Evolutionary conservation across 2,797 vertebrate species (phyloP), one percentile per base, ranked within the genome.

Genomic region (Cynopterus sphinx): DNA sequence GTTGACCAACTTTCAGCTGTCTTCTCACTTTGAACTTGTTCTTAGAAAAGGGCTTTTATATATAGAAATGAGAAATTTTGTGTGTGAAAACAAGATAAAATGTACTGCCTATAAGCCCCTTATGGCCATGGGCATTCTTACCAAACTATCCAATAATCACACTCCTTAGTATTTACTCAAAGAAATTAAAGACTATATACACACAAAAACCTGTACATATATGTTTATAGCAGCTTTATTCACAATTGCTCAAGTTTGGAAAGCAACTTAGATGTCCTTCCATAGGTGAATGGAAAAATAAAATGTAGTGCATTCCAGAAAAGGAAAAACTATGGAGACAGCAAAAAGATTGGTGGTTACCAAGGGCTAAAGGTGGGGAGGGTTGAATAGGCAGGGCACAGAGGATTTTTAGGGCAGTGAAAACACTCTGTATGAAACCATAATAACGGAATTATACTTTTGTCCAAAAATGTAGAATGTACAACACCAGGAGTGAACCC

Each of bases 21-120:
- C 89, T 90, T 96, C 63, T 88, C 43, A 74, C 22, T 92, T 78
- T 82, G 70, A 91, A 43, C 41, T 79, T 89, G 77, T 79, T 95
- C 68, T 96, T 59, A 9, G 51, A 57, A 71, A 84, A 83, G 68
- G 8, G 6, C 65, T 96, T 89, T 91, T 86, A 59, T 94, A 39
- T 63, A 59, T 92, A 89, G 83, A 90, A 85, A 57, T 41, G 36
- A 89, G 31, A 77, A 75, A 83, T 39, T 90, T 33, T 33, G 28
- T 67, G 8, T 77, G 11, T 87, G 81, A 84, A 79, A 88, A 31
- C 9, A 87, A 59, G 70, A n/a, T 68, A 59, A 21, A 83, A 81
- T 71, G 70, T 70, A 59, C 90, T 67, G 74, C 9, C 31, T 9
- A 9, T 6, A 65, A 82, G 10, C 33, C 61, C 28, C 36, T 84